A percentile compares a stretch with the other conserved stretches of the same genome.
Conservation (phyloP, 1,140 invertebrate species). For the Riptortus pedestris region DNA sequence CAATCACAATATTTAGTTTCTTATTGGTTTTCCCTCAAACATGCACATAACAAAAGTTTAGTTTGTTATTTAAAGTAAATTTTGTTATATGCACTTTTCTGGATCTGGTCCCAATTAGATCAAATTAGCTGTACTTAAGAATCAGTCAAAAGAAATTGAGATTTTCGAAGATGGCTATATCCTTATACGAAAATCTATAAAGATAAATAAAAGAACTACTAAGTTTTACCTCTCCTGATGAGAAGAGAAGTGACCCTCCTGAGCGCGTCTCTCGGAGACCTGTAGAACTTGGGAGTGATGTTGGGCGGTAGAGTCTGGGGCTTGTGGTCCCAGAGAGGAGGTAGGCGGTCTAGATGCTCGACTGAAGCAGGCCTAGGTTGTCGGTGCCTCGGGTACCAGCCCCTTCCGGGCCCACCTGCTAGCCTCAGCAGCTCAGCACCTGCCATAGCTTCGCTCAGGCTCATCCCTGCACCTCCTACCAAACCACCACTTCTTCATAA, state of each 20-base stretch:
- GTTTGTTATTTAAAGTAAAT: too few species aligned
- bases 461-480: conserved; percentile 21
- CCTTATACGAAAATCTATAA: background rate
- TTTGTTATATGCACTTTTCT: too few species aligned
- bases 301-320: conserved; percentile 72
- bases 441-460: conserved; percentile 53
- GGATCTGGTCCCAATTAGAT: too few species aligned
- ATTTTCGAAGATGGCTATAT: too few species aligned
- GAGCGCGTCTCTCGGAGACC: conserved; percentile 70
- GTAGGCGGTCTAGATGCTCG: conserved; percentile 64
- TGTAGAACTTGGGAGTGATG: conserved; percentile 73
- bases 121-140: too few species aligned
- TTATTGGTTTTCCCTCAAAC: too few species aligned
- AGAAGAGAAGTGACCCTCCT: conserved; percentile 75
- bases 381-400: conserved; percentile 66
- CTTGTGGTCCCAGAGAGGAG: conserved; percentile 49
- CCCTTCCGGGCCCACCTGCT: conserved; percentile 63
- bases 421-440: conserved; percentile 64
- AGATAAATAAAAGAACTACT: background rate
- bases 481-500: too few species aligned
- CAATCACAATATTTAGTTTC: too few species aligned
- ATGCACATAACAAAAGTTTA: too few species aligned
- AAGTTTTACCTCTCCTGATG: conserved; percentile 59
- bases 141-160: too few species aligned
- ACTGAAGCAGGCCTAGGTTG: conserved; percentile 63